Conservation (phyloP, 2,113 vertebrate species). For the Nothoprocta pentlandii region DNA sequence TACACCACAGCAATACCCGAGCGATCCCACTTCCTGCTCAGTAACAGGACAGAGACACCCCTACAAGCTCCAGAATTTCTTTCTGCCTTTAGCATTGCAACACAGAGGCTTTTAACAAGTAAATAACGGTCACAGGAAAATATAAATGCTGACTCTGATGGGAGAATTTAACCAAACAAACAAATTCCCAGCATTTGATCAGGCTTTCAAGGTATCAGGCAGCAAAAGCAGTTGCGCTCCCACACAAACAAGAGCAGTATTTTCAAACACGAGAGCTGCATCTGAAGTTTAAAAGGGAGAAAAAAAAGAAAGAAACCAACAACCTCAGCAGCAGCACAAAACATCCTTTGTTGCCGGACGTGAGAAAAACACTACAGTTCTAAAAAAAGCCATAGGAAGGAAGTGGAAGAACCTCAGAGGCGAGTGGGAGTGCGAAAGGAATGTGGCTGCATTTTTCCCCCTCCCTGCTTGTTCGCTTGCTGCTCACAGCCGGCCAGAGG, state of each 20-base stretch:
- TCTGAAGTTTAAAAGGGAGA: constrained; percentile 13
- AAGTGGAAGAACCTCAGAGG: constrained; percentile 91
- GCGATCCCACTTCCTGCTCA: background rate
- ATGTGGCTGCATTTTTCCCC: constrained; percentile 80
- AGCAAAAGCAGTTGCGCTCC: constrained; percentile 1
- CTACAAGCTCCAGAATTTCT: background rate
- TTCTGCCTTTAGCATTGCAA: constrained; percentile 4
- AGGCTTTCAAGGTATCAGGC: background rate
- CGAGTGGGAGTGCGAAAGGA: constrained; percentile 90
- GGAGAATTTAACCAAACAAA: background rate
- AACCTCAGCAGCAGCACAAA: constrained; percentile 85
- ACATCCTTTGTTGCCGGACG: constrained; percentile 95
- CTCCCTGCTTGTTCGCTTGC: constrained; percentile 52
- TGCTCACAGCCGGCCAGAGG: background rate
- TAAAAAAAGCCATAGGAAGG: constrained; percentile 99
- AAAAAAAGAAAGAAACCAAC: constrained; percentile 12
- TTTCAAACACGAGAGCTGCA: constrained; percentile 71
- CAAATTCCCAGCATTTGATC: background rate
- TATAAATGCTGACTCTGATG: background rate
- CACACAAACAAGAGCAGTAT: constrained; percentile 45
- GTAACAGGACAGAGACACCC: background rate
- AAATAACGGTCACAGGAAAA: background rate
- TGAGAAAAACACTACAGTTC: constrained; percentile 94
- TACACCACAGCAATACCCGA: background rate
- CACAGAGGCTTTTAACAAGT: background rate